Evolutionary conservation across 1,140 invertebrate species (phyloP), one percentile per base, ranked within the genome.

Genomic region (Cydia fagiglandana): DNA sequence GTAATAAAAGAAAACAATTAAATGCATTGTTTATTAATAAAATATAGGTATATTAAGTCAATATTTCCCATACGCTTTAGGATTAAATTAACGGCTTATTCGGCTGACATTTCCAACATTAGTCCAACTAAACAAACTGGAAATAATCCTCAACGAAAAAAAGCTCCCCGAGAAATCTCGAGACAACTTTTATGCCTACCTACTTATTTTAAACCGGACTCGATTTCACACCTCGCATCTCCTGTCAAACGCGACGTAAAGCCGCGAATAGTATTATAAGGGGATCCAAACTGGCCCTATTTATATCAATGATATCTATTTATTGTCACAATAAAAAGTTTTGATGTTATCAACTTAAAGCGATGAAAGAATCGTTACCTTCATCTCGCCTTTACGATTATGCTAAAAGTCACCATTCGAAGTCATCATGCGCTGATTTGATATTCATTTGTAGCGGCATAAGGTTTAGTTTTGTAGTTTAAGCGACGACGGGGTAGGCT

Each of bases 301-400:
- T 91, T 92, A 92, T 92, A 90, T 86, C 84, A 89, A 86, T 91
- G 83, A 86, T 91, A 91, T 92, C 89, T 91, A 91, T 93, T 93
- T 93, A 91, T 91, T 92, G 90, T 91, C 84, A 88, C 79, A 90
- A 88, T 88, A 90, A 91, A 88, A 91, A 89, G 81, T 88, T 89
- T 90, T 87, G 88, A 90, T 91, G 87, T 90, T 91, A 92, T 92
- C 89, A 84, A 86, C 79, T 81, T 78, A 81, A 78, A 80, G 80
- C 86, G 88, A 87, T 88, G 89, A 91, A 91, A 91, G 90, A 91
- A 90, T 91, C 85, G 89, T 91, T 89, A 91, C 88, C 88, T 87
- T 85, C 83, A 77, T 88, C 83, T 81, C 76, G 80, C 80, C 81
- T 83, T 90, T 90, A 90, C 90, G 88, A 81, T 79, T 86, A 90